Base-by-base conservation (phyloP, 2,888 invertebrate genomes). In the Philaethria dido region DNA sequence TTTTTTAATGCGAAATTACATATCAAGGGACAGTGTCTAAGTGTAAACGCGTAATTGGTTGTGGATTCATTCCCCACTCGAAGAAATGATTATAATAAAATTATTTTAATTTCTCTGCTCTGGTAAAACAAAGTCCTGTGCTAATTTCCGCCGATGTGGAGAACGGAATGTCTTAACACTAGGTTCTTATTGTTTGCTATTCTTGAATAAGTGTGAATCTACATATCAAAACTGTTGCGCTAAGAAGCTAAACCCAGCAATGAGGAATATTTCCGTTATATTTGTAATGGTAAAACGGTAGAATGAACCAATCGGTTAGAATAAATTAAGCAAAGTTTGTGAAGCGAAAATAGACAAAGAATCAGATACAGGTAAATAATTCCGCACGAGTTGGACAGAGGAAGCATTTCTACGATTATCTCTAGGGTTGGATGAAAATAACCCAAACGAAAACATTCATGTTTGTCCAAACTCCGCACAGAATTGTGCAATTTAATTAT, bases 321-420 rank as follows among this genome's bases (percentile, higher is more conserved):
- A 82, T 82, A 88, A 91, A 91, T 90, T 89, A 86, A 87, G 80
- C 81, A 77, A 78, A 85, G 80, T 87, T 88, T 84, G 86, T 88
- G 85, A 78, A 88, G 87, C 89, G 87, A 86, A 84, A 90, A 89
- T 86, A 90, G 88, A 91, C 89, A 89, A 89, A 88, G 88, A 87
- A 85, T 87, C 85, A 79, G 83, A 88, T 85, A 88, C 89, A 90
- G 90, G 91, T 89, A 89, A 87, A 85, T 85, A 87, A 86, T 84
- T 81, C 84, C 83, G 85, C 84, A 83, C 82, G 85, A 81, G 80
- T 85, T 77, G 80, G 80, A 77, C 77, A 78, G 78, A 79, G 84
- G 81, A 83, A 87, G 84, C 83, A 79, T 83, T 84, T 80, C 77
- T 79, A 77, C 81, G 79, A 80, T 84, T 86, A 84, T 79, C 81